Conservation (phyloP, 2,113 vertebrate species). For the Lontra canadensis region DNA sequence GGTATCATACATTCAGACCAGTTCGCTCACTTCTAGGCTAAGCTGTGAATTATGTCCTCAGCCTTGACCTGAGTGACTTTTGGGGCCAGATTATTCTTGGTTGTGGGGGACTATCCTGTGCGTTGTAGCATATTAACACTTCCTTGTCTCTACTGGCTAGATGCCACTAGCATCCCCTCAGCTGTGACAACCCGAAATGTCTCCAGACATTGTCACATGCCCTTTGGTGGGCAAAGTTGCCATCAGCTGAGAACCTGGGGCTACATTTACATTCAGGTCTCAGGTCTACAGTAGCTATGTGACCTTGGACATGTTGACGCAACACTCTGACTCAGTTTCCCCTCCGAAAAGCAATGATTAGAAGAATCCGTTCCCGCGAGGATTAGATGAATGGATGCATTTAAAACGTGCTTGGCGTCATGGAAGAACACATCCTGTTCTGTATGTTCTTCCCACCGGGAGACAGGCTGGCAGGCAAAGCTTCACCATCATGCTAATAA, state of each 20-base stretch:
- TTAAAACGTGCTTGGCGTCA: background rate
- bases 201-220: background rate
- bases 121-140: background rate
- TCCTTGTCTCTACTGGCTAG: background rate
- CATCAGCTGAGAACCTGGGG: background rate
- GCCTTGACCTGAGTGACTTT: background rate
- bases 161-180: background rate
- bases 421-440: rapidly evolving
- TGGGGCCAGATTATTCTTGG: background rate
- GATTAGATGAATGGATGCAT: background rate
- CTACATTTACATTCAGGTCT: background rate
- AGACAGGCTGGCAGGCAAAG: background rate
- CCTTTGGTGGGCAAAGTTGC: background rate
- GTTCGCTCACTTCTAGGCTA: background rate
- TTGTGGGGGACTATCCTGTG: background rate
- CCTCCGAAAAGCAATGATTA: background rate
- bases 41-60: background rate
- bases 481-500: background rate
- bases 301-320: background rate
- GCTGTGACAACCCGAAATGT: background rate
- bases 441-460: rapidly evolving
- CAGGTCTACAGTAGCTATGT: background rate
- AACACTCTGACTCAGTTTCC: background rate
- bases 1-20: background rate
- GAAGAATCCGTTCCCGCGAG: background rate